Percentiles rank a stretch among this genome's conserved stretches.
phyloP scores from a whole-genome alignment of 2,797 vertebrate species.

The Lates japonicus region DNA sequence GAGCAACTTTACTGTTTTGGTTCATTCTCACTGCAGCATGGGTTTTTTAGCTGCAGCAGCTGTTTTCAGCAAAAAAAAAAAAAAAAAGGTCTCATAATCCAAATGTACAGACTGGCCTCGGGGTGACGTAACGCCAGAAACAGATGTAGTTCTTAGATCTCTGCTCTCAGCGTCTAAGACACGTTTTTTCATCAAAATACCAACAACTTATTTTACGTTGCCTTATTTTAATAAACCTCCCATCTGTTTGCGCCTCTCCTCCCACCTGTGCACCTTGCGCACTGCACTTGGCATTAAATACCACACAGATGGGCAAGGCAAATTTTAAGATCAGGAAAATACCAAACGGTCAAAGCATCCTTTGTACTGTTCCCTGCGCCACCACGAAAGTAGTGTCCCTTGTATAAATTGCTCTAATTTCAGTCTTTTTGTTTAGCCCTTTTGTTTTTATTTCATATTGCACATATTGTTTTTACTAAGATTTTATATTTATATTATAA shows the following conservation, averaged over 20 bases:
- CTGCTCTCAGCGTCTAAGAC: too few species aligned
- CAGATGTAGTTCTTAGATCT: background rate
- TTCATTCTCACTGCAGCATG: constrained; percentile 9
- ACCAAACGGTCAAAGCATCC: too few species aligned
- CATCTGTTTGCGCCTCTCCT: too few species aligned
- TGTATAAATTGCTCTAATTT: background rate
- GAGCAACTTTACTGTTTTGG: background rate
- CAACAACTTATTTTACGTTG: too few species aligned
- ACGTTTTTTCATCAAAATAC: too few species aligned
- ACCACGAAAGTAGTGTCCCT: background rate
- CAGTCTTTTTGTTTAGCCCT: background rate
- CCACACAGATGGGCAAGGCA: too few species aligned
- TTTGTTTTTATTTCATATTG: background rate
- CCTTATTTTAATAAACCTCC: too few species aligned
- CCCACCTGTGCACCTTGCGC: too few species aligned
- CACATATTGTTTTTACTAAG: background rate
- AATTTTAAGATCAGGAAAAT: too few species aligned
- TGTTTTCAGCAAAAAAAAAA: background rate
- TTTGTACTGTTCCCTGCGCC: background rate
- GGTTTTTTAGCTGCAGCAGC: constrained; percentile 1
- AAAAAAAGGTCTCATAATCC: background rate
- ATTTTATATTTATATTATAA: background rate
- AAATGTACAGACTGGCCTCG: background rate
- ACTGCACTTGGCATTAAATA: too few species aligned
- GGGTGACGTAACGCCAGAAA: background rate